Conservation (phyloP, 2,888 invertebrate species). For the Chydorus sphaericus region DNA sequence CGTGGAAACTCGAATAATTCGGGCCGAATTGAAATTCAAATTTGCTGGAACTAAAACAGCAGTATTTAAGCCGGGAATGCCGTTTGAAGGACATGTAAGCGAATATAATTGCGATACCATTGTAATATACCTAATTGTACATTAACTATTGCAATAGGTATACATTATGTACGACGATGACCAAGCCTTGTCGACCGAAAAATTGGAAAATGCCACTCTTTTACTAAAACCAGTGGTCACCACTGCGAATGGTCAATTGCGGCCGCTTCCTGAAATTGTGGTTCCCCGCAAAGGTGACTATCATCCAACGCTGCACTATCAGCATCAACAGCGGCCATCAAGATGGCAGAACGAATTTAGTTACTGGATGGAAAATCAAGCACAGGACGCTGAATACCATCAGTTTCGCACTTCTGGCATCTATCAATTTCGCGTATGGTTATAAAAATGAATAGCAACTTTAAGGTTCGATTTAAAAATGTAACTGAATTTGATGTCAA, state of each 20-base stretch:
- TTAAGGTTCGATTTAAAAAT: not conserved
- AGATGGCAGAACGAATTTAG: not conserved
- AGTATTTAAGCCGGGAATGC: slow-evolving; percentile 38
- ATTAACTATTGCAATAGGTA: too few species aligned
- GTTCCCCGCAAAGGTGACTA: slow-evolving; percentile 11
- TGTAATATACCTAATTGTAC: too few species aligned
- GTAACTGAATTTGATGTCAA: not conserved
- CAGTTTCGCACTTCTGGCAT: slow-evolving; percentile 9
- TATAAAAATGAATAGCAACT: too few species aligned
- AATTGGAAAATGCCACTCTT: slow-evolving; percentile 22
- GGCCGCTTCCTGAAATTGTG: slow-evolving; percentile 5
- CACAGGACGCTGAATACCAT: slow-evolving; percentile 5
- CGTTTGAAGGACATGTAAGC: slow-evolving; percentile 35
- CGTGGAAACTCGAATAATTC: slow-evolving; percentile 34
- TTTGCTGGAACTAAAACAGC: slow-evolving; percentile 35
- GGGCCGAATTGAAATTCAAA: slow-evolving; percentile 30
- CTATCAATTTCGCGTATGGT: slow-evolving; percentile 7
- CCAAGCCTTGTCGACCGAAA: slow-evolving; percentile 24
- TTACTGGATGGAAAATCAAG: slow-evolving; percentile 5
- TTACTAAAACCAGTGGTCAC: not conserved
- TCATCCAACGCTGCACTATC: not conserved
- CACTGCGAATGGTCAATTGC: slow-evolving; percentile 1
- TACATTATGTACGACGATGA: slow-evolving; percentile 26
- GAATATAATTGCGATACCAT: too few species aligned
- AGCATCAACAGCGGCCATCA: too few species aligned